Evolutionary conservation across 2,888 invertebrate genomes (phyloP).

Genomic region (Amphimallon solstitiale): DNA sequence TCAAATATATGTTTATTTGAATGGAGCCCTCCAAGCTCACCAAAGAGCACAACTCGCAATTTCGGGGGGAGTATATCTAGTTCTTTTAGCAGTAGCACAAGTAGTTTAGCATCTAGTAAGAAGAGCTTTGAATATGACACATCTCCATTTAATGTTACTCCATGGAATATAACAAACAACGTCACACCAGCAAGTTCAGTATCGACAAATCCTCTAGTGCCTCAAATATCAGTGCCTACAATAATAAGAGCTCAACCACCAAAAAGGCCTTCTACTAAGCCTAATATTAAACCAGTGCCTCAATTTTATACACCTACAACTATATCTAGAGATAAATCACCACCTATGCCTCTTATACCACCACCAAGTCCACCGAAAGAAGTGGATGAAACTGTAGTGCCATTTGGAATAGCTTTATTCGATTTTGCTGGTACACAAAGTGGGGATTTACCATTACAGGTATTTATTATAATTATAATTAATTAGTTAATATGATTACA

Average conservation of each 20-base stretch:
- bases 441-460: conserved; percentile 83
- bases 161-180: conserved; percentile 38
- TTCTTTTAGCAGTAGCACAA: conserved; percentile 62
- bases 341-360: conserved; percentile 83
- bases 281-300: conserved; percentile 28
- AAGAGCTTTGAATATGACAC: conserved; percentile 81
- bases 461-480: conserved; percentile 62
- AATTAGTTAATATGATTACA: neutral
- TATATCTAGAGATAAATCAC: conserved; percentile 64
- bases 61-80: conserved; percentile 61
- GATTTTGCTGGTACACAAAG: conserved; percentile 79
- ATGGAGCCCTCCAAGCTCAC: conserved; percentile 65
- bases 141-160: conserved; percentile 58
- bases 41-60: conserved; percentile 55
- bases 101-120: conserved; percentile 75
- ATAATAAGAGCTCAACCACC: conserved; percentile 72
- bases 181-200: conserved; percentile 12
- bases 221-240: conserved; percentile 67
- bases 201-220: conserved; percentile 22
- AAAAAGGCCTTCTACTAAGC: conserved; percentile 12
- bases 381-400: conserved; percentile 62
- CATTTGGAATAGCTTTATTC: conserved; percentile 82
- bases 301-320: conserved; percentile 46
- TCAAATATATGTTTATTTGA: conserved; percentile 63
- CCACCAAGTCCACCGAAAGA: conserved; percentile 79